Percentiles rank a stretch among this genome's conserved stretches.
Evolutionary conservation across 2,888 invertebrate genomes (phyloP).

Genomic region (Mythimna ferrago): DNA sequence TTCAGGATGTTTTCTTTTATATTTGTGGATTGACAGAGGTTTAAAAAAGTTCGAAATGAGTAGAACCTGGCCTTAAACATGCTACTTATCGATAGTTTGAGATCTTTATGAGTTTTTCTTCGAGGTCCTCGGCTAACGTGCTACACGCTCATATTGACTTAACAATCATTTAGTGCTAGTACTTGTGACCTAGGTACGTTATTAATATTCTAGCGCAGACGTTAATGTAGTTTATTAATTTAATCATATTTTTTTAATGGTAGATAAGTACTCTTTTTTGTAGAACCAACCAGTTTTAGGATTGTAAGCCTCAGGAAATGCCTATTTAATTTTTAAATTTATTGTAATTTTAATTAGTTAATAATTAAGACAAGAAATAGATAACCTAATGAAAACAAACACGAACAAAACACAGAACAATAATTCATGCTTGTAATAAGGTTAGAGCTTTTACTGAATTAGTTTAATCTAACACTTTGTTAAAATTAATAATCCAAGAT

Average conservation of each 20-base stretch:
- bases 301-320: neutral
- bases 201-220: constrained; percentile 45
- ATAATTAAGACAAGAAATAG: neutral
- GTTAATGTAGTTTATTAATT: constrained; percentile 44
- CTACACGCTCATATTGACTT: constrained; percentile 68
- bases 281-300: neutral
- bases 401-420: neutral
- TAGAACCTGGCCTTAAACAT: constrained; percentile 23
- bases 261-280: neutral
- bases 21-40: too few relatives aligned
- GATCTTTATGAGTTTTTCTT: constrained; percentile 59
- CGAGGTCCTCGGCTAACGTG: constrained; percentile 58
- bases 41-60: too few relatives aligned
- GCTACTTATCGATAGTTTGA: constrained; percentile 53
- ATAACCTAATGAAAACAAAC: neutral
- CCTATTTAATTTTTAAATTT: neutral
- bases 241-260: constrained; percentile 31
- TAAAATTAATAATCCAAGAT: constrained; percentile 85
- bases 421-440: constrained; percentile 58
- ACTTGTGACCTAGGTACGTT: constrained; percentile 42
- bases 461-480: constrained; percentile 74
- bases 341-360: neutral
- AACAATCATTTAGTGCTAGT: constrained; percentile 60
- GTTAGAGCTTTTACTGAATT: constrained; percentile 65
- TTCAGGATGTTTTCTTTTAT: too few relatives aligned